A percentile compares a stretch with the other conserved stretches of the same genome.
Conservation (phyloP, 2,888 invertebrate genomes). For the Cactoblastis cactorum region DNA sequence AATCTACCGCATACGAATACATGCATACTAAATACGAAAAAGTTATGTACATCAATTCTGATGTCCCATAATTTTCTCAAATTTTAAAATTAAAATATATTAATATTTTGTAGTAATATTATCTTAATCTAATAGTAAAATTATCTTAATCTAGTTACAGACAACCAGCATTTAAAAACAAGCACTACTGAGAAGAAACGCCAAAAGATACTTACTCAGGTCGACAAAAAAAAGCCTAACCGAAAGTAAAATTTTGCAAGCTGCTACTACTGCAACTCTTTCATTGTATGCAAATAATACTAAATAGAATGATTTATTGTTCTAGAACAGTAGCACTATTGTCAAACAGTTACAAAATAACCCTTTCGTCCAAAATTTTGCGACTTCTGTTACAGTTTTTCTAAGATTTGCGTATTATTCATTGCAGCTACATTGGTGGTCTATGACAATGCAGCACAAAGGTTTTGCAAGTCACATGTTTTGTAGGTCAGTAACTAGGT, state of each 20-base stretch:
- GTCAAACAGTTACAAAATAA: constrained; percentile 39
- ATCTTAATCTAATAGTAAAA: no score
- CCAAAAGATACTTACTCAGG: neutral
- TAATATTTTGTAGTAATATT: no score
- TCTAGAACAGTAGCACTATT: constrained; percentile 33
- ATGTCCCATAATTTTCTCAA: no score
- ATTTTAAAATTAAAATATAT: no score
- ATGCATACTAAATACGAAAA: no score
- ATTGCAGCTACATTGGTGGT: constrained; percentile 67
- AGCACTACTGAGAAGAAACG: neutral
- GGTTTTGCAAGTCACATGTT: constrained; percentile 68
- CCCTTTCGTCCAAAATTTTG: constrained; percentile 56
- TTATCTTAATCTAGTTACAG: no score
- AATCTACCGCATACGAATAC: no score
- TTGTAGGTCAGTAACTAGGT: constrained; percentile 66
- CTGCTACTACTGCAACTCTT: neutral
- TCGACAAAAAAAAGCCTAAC: neutral
- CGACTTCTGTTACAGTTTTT: constrained; percentile 67
- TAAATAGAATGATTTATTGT: constrained; percentile 39
- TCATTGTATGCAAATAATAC: constrained; percentile 26
- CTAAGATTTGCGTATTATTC: constrained; percentile 52
- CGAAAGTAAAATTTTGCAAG: no score
- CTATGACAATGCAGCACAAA: constrained; percentile 39
- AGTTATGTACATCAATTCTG: no score
- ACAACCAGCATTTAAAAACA: no score